A percentile compares a stretch with the other conserved stretches of the same genome.
phyloP scores from a whole-genome alignment of 2,113 vertebrate genomes.

The Oreochromis spilurus region DNA sequence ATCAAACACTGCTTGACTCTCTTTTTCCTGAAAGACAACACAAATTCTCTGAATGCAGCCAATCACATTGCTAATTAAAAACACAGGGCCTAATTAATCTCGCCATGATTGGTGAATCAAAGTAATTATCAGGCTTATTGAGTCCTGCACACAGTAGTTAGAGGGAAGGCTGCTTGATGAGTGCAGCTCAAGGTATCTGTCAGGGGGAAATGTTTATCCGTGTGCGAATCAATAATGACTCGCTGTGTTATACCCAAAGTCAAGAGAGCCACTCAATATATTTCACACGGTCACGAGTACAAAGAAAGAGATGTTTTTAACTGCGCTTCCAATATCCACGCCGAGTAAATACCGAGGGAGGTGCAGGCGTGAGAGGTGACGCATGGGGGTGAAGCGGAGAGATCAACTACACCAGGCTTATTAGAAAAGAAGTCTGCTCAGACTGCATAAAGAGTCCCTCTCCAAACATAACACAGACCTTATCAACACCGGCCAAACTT shows the following conservation, averaged over 20 bases:
- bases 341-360: constrained; percentile 32
- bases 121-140: constrained; percentile 67
- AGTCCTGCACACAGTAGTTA: constrained; percentile 50
- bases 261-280: constrained; percentile 57
- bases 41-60: constrained; percentile 51
- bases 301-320: constrained; percentile 43
- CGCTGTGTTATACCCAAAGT: constrained; percentile 55
- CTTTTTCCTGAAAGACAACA: constrained; percentile 29
- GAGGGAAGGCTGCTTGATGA: constrained; percentile 53
- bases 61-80: constrained; percentile 61
- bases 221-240: constrained; percentile 60
- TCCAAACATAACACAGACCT: constrained; percentile 37
- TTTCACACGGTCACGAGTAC: constrained; percentile 12
- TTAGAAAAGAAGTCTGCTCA: constrained; percentile 42
- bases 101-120: constrained; percentile 61
- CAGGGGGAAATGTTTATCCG: constrained; percentile 67
- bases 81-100: constrained; percentile 56
- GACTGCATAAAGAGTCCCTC: constrained; percentile 13
- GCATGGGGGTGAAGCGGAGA: neutral
- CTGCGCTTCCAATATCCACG: constrained; percentile 30
- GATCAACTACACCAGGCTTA: constrained; percentile 38
- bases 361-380: constrained; percentile 16
- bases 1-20: constrained; percentile 13
- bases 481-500: constrained; percentile 55
- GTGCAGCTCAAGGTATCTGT: constrained; percentile 50